Evolutionary conservation across 2,888 invertebrate species (phyloP).

Genomic region (Drosophila cognata): DNA sequence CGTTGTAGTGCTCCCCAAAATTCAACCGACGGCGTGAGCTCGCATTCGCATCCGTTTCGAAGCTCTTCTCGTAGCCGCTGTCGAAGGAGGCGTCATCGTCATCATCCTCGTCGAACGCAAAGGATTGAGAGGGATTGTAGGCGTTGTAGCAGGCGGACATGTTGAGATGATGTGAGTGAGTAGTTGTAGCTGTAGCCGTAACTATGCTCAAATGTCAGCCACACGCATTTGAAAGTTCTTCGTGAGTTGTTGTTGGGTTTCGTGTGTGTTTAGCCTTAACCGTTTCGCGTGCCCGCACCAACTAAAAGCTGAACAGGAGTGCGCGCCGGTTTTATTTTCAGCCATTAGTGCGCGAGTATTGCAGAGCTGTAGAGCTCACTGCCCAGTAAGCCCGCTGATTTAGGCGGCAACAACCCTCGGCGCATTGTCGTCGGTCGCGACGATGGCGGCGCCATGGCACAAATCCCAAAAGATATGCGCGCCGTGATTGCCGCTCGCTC

Average conservation of each 20-base stretch:
- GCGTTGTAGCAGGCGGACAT: conserved; percentile 83
- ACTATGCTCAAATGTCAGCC: conserved; percentile 20
- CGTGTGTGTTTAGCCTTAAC: conserved; percentile 59
- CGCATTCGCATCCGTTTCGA: conserved; percentile 85
- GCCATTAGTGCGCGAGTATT: conserved; percentile 64
- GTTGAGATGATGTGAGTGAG: conserved; percentile 14
- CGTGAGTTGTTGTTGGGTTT: conserved; percentile 11
- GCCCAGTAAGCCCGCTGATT: conserved; percentile 74
- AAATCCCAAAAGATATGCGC: conserved; percentile 79
- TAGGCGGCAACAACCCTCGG: conserved; percentile 81
- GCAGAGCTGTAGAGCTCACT: conserved; percentile 22
- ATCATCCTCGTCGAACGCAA: conserved; percentile 84
- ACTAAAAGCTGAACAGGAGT: conserved; percentile 82
- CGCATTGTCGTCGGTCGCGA: conserved; percentile 82
- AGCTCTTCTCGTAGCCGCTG: conserved; percentile 91
- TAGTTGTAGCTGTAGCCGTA: conserved; percentile 15
- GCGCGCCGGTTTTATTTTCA: conserved; percentile 82
- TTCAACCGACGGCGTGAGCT: conserved; percentile 80
- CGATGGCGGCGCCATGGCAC: conserved; percentile 82
- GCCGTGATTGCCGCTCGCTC: conserved; percentile 69
- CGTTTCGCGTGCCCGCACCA: conserved; percentile 82
- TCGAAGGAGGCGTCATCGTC: conserved; percentile 89
- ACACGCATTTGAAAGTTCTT: conserved; percentile 42
- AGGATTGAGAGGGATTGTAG: conserved; percentile 71
- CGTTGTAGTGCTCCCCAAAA: conserved; percentile 76